phyloP scores from a whole-genome alignment of 2,797 vertebrate genomes.

The Darevskia mixta region DNA sequence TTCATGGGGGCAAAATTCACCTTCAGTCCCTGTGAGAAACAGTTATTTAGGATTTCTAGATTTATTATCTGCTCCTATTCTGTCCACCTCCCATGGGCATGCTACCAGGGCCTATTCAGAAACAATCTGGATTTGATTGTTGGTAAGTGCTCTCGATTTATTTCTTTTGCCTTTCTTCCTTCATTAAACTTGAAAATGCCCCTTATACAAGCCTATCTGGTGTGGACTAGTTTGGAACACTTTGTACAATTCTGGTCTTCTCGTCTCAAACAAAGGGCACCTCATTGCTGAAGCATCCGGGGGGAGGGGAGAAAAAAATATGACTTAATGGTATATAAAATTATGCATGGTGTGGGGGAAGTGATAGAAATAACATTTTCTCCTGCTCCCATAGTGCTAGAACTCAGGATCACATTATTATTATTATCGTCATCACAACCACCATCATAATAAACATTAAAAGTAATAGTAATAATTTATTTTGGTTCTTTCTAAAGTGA shows the following conservation, averaged over 20 bases:
- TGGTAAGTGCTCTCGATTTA: neutral
- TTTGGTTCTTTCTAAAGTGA: no score
- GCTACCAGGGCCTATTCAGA: neutral
- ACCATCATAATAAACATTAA: no score
- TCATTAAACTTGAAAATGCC: neutral
- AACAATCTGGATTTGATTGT: conserved; percentile 20
- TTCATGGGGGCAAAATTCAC: neutral
- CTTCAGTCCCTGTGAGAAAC: neutral
- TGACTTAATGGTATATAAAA: no score
- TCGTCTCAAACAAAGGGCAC: neutral
- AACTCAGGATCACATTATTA: neutral
- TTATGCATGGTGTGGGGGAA: neutral
- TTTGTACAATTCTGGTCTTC: neutral
- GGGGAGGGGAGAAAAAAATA: neutral
- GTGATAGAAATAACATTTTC: neutral
- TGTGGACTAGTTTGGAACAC: neutral
- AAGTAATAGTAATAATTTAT: no score
- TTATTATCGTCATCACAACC: no score
- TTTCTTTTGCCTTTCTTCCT: neutral
- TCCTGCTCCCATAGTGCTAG: neutral
- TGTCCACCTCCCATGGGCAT: neutral
- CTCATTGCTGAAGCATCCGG: neutral
- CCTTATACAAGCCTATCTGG: neutral
- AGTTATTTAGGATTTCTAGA: neutral
- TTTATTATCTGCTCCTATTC: neutral